Evolutionary conservation across 2,888 invertebrate genomes (phyloP).

Genomic region (Bursaphelenchus okinawaensis): DNA sequence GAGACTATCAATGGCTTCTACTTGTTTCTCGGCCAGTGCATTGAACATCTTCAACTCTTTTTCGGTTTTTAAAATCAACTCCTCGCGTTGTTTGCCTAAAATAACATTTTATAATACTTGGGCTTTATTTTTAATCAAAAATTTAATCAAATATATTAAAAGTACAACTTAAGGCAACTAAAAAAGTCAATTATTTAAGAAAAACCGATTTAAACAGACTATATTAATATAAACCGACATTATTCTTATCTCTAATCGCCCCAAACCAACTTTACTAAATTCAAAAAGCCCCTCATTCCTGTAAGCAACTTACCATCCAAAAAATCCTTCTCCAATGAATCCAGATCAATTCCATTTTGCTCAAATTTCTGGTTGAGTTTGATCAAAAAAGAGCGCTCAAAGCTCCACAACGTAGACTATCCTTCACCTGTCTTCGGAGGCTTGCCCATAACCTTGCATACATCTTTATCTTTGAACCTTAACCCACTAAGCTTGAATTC

Average conservation of each 20-base stretch:
- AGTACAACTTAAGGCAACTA: too few species aligned
- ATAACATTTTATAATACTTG: too few species aligned
- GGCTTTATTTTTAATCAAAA: too few species aligned
- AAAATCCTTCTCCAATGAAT: conserved; percentile 45
- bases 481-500: conserved; percentile 29
- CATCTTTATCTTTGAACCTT: conserved; percentile 46
- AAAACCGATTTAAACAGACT: too few species aligned
- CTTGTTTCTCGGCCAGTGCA: conserved; percentile 39
- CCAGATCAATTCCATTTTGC: conserved; percentile 37
- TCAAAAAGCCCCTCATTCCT: too few species aligned
- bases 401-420: conserved; percentile 37
- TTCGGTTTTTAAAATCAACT: conserved; percentile 45
- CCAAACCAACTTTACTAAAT: too few species aligned
- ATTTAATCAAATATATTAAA: too few species aligned
- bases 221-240: too few species aligned
- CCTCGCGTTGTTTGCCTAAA: conserved; percentile 35
- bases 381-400: conserved; percentile 44
- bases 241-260: too few species aligned
- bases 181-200: too few species aligned
- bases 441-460: conserved; percentile 45
- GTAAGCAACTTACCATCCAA: conserved; percentile 33
- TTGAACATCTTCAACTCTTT: conserved; percentile 43
- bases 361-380: conserved; percentile 37
- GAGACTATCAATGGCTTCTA: conserved; percentile 48
- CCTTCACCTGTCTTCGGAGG: conserved; percentile 34